Evolutionary conservation across 2,888 invertebrate species (phyloP), one percentile per base, ranked within the genome.

Genomic region (Clepsis dumicolana): DNA sequence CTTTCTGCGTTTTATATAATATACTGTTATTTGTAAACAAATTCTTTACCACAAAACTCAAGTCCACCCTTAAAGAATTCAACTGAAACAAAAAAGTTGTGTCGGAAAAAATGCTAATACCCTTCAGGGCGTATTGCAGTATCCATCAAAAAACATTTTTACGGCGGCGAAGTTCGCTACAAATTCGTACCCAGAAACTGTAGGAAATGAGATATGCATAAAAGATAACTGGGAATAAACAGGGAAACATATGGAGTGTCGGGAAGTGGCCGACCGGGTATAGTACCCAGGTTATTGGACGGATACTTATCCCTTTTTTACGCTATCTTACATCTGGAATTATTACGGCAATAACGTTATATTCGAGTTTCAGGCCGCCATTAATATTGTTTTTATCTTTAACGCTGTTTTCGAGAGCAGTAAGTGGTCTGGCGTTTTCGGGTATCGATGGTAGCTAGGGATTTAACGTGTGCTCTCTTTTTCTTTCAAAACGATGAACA

Each of bases 171-270:
- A 68, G 64, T 64, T 41, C 44, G 61, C 64, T 53, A 68, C 68
- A 64, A 68, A 68, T 68, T 68, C 64, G 52, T 59, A 24, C 56
- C 70, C 44, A 35, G 72, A 78, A 77, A 72, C 66, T 66, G 72
- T 72, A 68, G 71, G 76, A 79, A 79, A 83, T 80, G 79, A 79
- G 78, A 80, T 81, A 82, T 80, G 76, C 79, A 84, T 85, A 82
- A 85, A 85, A 83, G 73, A 82, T 81, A 75, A 74, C 73, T 60
- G 54, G 64, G 73, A 71, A 79, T 80, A 80, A 80, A 81, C 77
- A 75, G 65, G 60, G 66, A 70, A 71, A 71, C 73, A 76, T 71
- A 38, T 73, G 72, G 72, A 70, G 68, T 66, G 63, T 67, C 57
- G 62, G 67, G 75, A 76, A 77, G 78, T 71, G 64, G 70, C 65